Evolutionary conservation across 2,888 invertebrate genomes (phyloP), one percentile per base, ranked within the genome.

Genomic region (Athalia circularis): DNA sequence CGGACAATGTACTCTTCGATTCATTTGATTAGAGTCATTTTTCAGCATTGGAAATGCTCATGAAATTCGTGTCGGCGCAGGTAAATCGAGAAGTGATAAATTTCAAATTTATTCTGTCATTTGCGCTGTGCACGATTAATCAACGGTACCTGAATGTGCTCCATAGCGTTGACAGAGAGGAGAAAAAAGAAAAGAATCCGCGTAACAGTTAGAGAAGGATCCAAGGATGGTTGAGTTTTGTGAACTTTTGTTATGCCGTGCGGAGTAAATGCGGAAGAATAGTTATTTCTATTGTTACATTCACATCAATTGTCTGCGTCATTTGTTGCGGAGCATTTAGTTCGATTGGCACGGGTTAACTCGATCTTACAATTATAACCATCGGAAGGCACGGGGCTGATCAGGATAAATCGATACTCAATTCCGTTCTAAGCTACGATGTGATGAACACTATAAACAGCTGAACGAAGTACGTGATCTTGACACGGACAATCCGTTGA

Each of bases 271-370:
- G 54, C 54, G 54, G 54, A 7, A 54, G 9, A n/a, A n/a, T 29
- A 29, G 29, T 29, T n/a, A n/a, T n/a, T n/a, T n/a, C n/a, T n/a
- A n/a, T n/a, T n/a, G n/a, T n/a, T n/a, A 29, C 2, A 29, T 29
- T 29, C 29, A 29, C 29, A 1, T 29, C 29, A 29, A 29, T 29
- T 29, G 29, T 29, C 29, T 29, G 29, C 43, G 29, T 15, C 11
- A 62, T 64, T 75, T 50, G 75, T 62, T 75, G 47, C 75, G 75
- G 62, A 45, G 62, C 62, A 29, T 29, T 29, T 29, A 29, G 75
- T 75, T 62, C 50, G 75, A 75, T 75, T 75, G 75, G 75, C 75
- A 75, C 75, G 75, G 75, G 75, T 75, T 64, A 29, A 75, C 62
- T 75, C 52, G 64, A 75, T 75, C 52, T 64, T 52, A n/a, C 64